Evolutionary conservation across 2,888 invertebrate genomes (phyloP).

Genomic region (Philereme transversata): DNA sequence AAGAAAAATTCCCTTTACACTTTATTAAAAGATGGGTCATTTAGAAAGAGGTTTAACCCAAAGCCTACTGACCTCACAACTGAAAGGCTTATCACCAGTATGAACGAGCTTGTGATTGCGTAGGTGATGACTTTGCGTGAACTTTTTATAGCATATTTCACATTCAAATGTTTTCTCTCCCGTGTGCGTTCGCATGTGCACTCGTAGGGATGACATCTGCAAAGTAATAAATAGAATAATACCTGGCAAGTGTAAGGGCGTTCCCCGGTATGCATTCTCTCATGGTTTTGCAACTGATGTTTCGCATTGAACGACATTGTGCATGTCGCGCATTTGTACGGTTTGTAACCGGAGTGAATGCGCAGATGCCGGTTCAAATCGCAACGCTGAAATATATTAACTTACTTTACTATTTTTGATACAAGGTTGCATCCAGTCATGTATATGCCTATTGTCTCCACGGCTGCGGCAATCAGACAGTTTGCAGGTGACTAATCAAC

Average conservation of each 20-base stretch:
- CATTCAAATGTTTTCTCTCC: constrained; percentile 64
- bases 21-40: neutral
- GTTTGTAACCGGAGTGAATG: constrained; percentile 81
- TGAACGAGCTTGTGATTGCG: constrained; percentile 63
- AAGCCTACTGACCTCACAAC: constrained; percentile 64
- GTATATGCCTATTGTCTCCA: too few species aligned
- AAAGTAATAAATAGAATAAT: constrained; percentile 44
- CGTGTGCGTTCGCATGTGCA: constrained; percentile 64
- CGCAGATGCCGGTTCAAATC: constrained; percentile 80
- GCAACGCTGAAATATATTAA: constrained; percentile 73
- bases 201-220: constrained; percentile 59
- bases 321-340: constrained; percentile 75
- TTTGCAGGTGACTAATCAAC: too few species aligned
- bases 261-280: constrained; percentile 81
- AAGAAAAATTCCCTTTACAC: neutral
- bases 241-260: constrained; percentile 78
- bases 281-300: constrained; percentile 81
- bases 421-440: too few species aligned
- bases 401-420: constrained; percentile 35
- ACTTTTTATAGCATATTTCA: constrained; percentile 59
- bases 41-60: constrained; percentile 3
- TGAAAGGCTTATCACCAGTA: constrained; percentile 63
- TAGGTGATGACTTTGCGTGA: constrained; percentile 66
- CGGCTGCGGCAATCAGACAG: too few species aligned
- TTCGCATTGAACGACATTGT: constrained; percentile 82